Evolutionary conservation across 2,113 vertebrate species (phyloP).

Genomic region (Pandion haliaetus): DNA sequence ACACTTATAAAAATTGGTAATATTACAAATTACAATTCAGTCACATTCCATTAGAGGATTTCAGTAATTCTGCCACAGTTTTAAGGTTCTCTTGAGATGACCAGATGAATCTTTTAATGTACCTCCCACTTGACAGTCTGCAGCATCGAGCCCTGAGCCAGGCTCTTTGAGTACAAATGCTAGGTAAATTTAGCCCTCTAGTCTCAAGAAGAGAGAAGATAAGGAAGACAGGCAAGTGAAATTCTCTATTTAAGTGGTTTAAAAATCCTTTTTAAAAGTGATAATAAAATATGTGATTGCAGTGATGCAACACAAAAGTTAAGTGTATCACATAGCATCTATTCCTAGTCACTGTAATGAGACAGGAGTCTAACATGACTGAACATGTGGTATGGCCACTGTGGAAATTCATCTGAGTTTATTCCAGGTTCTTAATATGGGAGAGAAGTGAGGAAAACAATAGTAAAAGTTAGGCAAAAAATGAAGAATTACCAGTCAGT

Average conservation of each 20-base stretch:
- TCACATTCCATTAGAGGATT: neutral
- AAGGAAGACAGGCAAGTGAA: neutral
- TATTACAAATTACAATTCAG: neutral
- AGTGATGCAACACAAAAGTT: neutral
- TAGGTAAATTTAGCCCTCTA: neutral
- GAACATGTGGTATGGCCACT: neutral
- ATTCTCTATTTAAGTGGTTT: neutral
- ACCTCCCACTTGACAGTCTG: neutral
- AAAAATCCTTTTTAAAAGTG: neutral
- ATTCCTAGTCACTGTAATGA: neutral
- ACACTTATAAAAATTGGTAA: neutral
- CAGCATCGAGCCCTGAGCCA: neutral
- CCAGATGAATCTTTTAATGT: neutral
- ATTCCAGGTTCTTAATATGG: neutral
- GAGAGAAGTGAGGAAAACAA: neutral
- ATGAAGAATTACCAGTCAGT: neutral
- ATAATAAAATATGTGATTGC: neutral
- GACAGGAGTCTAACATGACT: neutral
- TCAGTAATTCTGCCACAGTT: neutral
- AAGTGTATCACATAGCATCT: neutral
- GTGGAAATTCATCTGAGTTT: neutral
- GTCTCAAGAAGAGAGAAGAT: neutral
- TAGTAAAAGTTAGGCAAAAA: neutral
- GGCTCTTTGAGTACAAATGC: neutral
- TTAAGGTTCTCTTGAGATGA: neutral